phyloP scores from a whole-genome alignment of 2,888 invertebrate species.

The Synergus umbraculus region DNA sequence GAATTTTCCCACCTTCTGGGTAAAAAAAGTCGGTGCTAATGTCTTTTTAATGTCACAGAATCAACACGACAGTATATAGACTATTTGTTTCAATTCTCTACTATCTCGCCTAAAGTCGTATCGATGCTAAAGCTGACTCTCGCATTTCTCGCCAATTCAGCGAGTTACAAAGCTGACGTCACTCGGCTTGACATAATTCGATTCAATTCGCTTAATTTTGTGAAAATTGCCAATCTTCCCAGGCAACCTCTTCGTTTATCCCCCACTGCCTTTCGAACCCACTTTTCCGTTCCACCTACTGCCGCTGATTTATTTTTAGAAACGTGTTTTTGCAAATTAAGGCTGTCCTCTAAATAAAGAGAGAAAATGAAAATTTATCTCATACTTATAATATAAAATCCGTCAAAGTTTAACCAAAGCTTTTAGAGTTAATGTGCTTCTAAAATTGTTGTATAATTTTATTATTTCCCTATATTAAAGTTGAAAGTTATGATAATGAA shows the following conservation, averaged over 20 bases:
- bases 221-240: slow-evolving; percentile 74
- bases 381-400: no score
- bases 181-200: slow-evolving; percentile 73
- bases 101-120: slow-evolving; percentile 39
- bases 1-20: slow-evolving; percentile 7
- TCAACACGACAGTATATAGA: slow-evolving; percentile 5
- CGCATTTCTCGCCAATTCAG: slow-evolving; percentile 74
- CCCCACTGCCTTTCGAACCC: slow-evolving; percentile 51
- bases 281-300: slow-evolving; percentile 52
- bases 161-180: slow-evolving; percentile 74
- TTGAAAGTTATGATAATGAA: no score
- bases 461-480: no score
- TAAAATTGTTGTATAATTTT: no score
- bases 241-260: slow-evolving; percentile 59
- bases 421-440: no score
- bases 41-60: slow-evolving; percentile 23
- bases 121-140: slow-evolving; percentile 54
- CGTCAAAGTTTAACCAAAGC: no score
- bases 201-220: slow-evolving; percentile 75
- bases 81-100: slow-evolving; percentile 25
- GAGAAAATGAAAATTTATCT: no score
- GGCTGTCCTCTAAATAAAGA: neutral
- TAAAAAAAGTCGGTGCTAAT: slow-evolving; percentile 26
- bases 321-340: slow-evolving; percentile 11
- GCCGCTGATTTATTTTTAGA: slow-evolving; percentile 35